Evolutionary conservation across 2,113 vertebrate genomes (phyloP), one percentile per base, ranked within the genome.

Genomic region (Gorsachius goisagi): DNA sequence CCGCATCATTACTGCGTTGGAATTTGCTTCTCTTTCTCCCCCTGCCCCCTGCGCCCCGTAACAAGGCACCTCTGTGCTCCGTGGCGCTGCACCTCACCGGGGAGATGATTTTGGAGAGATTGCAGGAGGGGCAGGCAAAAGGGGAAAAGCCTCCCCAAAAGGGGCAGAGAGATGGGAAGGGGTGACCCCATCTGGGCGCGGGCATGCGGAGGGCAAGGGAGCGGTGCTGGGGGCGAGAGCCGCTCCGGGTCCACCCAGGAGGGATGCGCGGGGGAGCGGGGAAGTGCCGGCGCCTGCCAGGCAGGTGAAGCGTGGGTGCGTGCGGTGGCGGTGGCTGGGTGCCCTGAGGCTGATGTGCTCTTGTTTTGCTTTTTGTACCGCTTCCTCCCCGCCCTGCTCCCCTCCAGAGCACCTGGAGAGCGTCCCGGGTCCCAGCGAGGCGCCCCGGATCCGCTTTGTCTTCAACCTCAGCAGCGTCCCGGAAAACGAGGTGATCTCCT

Each of bases 401-500:
- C 41, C 73, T 76, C 26, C 98, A 99, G 99, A 99, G 97, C 98
- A 99, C 98, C 98, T 99, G 98, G 99, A 99, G 97, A 97, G 68
- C 91, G 80, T 99, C 68, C 97, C 98, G 82, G 98, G 98, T 83
- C 97, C 97, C 77, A 90, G 95, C 21, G 97, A 98, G 81, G 95
- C 59, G 15, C 97, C 68, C 94, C 98, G 76, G 91, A 97, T 99
- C 72, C 99, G 98, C 92, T 99, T 99, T 98, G 95, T 99, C 93
- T 99, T 99, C 98, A 99, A 99, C 98, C 98, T 99, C 97, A 99
- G 99, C 98, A 99, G 98, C 98, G 99, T 99, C 96, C 99, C 99
- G 5, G 98, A 99, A 74, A 98, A 99, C 13, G 99, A 99, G 98
- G 98, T 99, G 97, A 98, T 99, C 81, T 99, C 99, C 11, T 99